Evolutionary conservation across 2,888 invertebrate genomes (phyloP).

Genomic region (Heteropelma amictum): DNA sequence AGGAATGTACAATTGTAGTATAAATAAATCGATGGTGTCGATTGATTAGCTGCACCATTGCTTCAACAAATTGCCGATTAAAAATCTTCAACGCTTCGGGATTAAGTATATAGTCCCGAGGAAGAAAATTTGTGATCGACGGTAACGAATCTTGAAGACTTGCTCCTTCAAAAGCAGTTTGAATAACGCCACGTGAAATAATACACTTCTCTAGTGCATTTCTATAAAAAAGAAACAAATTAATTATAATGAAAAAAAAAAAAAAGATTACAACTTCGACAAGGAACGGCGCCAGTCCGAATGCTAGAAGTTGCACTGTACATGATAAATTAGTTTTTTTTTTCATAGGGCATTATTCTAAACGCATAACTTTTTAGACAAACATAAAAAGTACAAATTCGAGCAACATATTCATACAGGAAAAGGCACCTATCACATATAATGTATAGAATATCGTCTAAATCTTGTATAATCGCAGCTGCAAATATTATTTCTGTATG

Average conservation of each 20-base stretch:
- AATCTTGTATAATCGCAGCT: slow-evolving; percentile 58
- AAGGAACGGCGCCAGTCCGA: slow-evolving; percentile 26
- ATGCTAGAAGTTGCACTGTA: slow-evolving; percentile 22
- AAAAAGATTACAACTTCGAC: neutral
- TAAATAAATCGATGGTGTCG: slow-evolving; percentile 1
- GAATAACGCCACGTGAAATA: neutral
- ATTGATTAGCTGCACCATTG: slow-evolving; percentile 1
- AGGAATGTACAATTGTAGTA: slow-evolving; percentile 61
- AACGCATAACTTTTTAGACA: slow-evolving; percentile 14
- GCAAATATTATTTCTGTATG: slow-evolving; percentile 20
- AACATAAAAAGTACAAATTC: slow-evolving; percentile 61
- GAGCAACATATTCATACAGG: slow-evolving; percentile 64
- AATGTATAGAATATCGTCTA: slow-evolving; percentile 65
- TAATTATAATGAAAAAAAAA: slow-evolving; percentile 12
- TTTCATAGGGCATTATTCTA: slow-evolving; percentile 22
- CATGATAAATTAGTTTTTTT: slow-evolving; percentile 24
- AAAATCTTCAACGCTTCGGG: neutral
- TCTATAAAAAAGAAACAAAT: too few relatives aligned
- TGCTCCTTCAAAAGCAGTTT: slow-evolving; percentile 7
- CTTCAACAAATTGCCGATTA: neutral
- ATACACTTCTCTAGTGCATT: neutral
- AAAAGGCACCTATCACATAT: slow-evolving; percentile 73
- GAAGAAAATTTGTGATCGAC: neutral
- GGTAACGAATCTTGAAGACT: neutral
- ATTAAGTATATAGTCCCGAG: neutral